Evolutionary conservation across 2,113 vertebrate genomes (phyloP).

Genomic region (Neolamprologus toae): DNA sequence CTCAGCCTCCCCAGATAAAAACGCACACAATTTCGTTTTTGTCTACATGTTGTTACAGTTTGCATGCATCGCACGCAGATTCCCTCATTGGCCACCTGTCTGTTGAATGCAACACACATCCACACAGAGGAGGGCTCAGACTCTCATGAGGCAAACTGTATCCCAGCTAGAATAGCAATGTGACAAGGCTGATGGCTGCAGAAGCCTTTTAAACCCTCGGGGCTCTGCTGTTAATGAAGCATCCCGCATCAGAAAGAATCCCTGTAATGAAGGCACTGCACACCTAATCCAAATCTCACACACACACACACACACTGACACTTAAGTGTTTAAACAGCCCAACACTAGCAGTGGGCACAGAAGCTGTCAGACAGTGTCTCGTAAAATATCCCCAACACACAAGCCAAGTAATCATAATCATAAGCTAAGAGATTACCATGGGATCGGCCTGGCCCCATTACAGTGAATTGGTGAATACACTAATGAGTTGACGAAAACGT

Average conservation of each 20-base stretch:
- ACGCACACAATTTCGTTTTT: neutral
- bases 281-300: conserved; percentile 11
- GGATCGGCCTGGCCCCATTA: neutral
- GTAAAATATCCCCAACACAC: neutral
- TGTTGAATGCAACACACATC: neutral
- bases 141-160: conserved; percentile 13
- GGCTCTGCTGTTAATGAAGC: conserved; percentile 56
- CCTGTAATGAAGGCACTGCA: conserved; percentile 37
- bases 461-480: conserved; percentile 28
- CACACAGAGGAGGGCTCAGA: neutral
- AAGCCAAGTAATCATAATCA: conserved; percentile 3
- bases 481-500: conserved; percentile 16
- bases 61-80: neutral
- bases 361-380: neutral
- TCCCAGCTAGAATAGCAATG: conserved; percentile 36
- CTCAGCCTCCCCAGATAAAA: neutral
- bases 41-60: neutral
- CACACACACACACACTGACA: neutral
- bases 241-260: conserved; percentile 37
- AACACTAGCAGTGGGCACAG: neutral
- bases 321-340: neutral
- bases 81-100: neutral
- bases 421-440: neutral
- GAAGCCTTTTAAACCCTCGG: conserved; percentile 41
- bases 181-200: conserved; percentile 46